A percentile compares a stretch with the other conserved stretches of the same genome.
These are phyloP conservation scores for Rattus norvegicus DNA, from an alignment of 2,113 vertebrate genomes.

Conservation along the genomic window GRCr8 NC_086020.1:169800001-169800500, in stretches of 20 bases:
- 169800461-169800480: not conserved
- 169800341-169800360: not conserved
- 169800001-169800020: not conserved
- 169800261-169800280: not conserved
- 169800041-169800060: not conserved
- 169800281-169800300: not conserved
- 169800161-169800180: not conserved
- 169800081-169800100: not conserved
- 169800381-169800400: not conserved
- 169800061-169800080: not conserved
- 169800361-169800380: not conserved
- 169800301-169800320: not conserved
- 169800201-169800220: not conserved
- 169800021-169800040: not conserved
- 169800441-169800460: not conserved
- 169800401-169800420: not conserved
- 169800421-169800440: not conserved
- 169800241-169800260: not conserved
- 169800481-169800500: not conserved
- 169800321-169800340: not conserved
- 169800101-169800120: not conserved
- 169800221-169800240: not conserved
- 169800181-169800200: not conserved
- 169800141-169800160: not conserved
- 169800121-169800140: not conserved